These are phyloP conservation scores for Nymphalis c-album DNA, from an alignment of 2,888 invertebrate species.

Conservation along the genomic window DNA sequence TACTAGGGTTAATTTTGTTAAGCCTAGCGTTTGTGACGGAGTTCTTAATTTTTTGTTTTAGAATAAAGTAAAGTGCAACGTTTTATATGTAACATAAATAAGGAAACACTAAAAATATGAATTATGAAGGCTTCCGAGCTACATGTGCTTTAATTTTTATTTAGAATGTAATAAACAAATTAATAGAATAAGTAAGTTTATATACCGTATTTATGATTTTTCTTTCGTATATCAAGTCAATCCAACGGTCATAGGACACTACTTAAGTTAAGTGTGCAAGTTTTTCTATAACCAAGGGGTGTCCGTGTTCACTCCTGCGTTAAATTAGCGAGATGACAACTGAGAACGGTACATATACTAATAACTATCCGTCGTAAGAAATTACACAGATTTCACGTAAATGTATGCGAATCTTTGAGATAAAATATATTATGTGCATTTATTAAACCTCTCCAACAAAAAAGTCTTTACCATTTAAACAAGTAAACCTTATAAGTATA, in stretches of 20 bases:
- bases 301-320: conserved; percentile 61
- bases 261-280: conserved; percentile 77
- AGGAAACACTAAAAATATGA: no score
- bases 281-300: conserved; percentile 69
- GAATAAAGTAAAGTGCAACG: neutral
- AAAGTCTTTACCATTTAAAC: no score
- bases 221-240: conserved; percentile 29
- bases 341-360: conserved; percentile 26
- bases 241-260: conserved; percentile 62
- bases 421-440: no score
- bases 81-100: neutral
- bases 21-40: no score
- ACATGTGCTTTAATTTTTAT: no score
- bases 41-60: no score
- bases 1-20: no score
- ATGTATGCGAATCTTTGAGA: neutral
- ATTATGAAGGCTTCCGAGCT: no score
- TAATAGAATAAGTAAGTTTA: neutral
- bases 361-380: conserved; percentile 7
- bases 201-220: conserved; percentile 24
- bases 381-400: conserved; percentile 3
- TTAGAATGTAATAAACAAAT: no score
- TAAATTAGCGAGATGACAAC: conserved; percentile 61
- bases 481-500: no score
- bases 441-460: no score